Base-by-base conservation (phyloP, 2,888 invertebrate species). In the Tridacna crocea region DNA sequence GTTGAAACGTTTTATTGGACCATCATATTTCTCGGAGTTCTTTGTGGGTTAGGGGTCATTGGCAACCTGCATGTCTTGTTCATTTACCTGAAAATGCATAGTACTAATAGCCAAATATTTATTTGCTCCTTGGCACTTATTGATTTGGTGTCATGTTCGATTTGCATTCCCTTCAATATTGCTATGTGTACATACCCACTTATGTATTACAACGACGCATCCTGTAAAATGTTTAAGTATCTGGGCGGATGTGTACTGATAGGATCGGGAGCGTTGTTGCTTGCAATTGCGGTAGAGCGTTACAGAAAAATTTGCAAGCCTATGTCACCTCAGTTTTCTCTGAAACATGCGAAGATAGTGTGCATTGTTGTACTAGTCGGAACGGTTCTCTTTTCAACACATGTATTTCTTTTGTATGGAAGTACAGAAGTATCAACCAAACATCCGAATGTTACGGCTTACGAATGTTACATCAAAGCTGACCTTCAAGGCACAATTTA, bases 261-360 rank as follows among this genome's bases (percentile, higher is more conserved):
- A 12, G 60, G 60, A 19, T 60, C 60, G 8, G 60, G 22, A n/a
- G 12, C 19, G n/a, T n/a, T 24, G n/a, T 24, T 60, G 11, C 60
- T 60, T 60, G 60, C 24, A 19, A 60, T 60, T 60, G 60, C 60
- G 10, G 24, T 60, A 22, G 22, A 60, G 6, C 60, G 60, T n/a
- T 60, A 60, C 24, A n/a, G 60, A n/a, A 60, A 60, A 24, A 60
- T 60, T n/a, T 60, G 60, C 60, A 60, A n/a, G 11, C 60, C 60
- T 2, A 15, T 60, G 11, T 22, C 11, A 24, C n/a, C 11, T 6
- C 60, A 60, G 24, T 15, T 60, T n/a, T 22, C 60, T 22, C 24
- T 60, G 24, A n/a, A 24, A 60, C 60, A 60, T 15, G 60, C 60
- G 1, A 60, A 60, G 6, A 22, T 60, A n/a, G 8, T 24, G 22